These are phyloP conservation scores for Carduelis carduelis DNA, from an alignment of 2,797 vertebrate species.

Conservation along the genomic window DNA sequence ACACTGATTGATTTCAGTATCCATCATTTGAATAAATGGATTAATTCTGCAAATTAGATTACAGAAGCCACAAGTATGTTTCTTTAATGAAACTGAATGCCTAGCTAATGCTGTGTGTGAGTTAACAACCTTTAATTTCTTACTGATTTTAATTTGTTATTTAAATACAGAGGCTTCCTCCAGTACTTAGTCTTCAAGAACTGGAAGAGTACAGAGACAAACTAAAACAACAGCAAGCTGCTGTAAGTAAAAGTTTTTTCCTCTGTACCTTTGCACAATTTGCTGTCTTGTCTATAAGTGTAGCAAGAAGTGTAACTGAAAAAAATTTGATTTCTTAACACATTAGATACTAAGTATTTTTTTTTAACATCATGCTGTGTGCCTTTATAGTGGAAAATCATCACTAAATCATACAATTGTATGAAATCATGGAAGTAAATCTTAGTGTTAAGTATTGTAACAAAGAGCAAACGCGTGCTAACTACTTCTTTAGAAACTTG, in stretches of 20 bases:
- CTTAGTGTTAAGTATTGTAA: neutral
- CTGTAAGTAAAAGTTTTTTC: conserved; percentile 80
- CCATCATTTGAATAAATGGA: neutral
- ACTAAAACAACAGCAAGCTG: conserved; percentile 92
- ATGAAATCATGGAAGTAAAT: neutral
- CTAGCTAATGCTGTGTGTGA: neutral
- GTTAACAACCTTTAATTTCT: neutral
- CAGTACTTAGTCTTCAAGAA: conserved; percentile 91
- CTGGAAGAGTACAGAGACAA: conserved; percentile 94
- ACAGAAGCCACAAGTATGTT: neutral
- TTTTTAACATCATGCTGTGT: neutral
- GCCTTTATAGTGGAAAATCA: neutral
- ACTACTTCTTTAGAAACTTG: neutral
- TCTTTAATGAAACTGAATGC: neutral
- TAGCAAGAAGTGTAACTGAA: neutral
- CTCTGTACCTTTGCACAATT: neutral
- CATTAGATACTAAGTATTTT: neutral
- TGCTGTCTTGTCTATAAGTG: neutral
- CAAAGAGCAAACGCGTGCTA: neutral
- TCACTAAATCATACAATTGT: neutral
- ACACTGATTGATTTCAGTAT: neutral
- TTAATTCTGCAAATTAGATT: neutral
- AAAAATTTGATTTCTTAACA: neutral
- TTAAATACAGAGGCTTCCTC: conserved; percentile 87
- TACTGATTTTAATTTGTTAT: conserved; percentile 1